A percentile compares a stretch with the other conserved stretches of the same genome.
phyloP scores from a whole-genome alignment of 30 jellyfish, hydroid and myxozoan genomes.

The Sanderia malayensis region DNA sequence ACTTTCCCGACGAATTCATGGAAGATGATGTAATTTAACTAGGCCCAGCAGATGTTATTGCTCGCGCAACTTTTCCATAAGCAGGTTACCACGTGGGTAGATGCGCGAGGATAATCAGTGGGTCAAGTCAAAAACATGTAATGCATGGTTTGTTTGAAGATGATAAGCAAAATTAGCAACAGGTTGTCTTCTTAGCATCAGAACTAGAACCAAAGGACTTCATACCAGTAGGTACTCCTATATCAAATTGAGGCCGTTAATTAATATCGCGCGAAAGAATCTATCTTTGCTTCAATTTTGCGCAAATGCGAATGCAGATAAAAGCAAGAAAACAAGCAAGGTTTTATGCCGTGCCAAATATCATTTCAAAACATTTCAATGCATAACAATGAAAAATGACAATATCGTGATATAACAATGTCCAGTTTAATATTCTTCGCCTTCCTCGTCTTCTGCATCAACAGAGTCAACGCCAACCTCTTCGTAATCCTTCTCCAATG shows the following conservation, averaged over 20 bases:
- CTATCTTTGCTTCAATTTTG: too few relatives aligned
- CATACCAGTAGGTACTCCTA: too few relatives aligned
- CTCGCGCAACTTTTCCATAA: slow-evolving; percentile 22
- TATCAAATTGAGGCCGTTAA: too few relatives aligned
- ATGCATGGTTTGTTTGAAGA: slow-evolving; percentile 13
- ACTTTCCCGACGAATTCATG: slow-evolving; percentile 23
- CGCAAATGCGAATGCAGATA: too few relatives aligned
- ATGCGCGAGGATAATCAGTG: slow-evolving; percentile 38
- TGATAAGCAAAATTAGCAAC: too few relatives aligned
- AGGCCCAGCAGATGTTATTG: slow-evolving; percentile 29
- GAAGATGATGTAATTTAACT: slow-evolving; percentile 48
- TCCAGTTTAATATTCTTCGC: slow-evolving; percentile 74
- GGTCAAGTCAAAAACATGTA: slow-evolving; percentile 31
- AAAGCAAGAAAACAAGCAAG: not conserved
- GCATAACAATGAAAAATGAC: slow-evolving; percentile 5
- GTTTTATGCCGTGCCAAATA: not conserved
- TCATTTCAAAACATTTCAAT: slow-evolving; percentile 10
- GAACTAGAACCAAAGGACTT: too few relatives aligned
- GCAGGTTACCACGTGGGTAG: slow-evolving; percentile 59
- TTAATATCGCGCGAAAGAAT: too few relatives aligned
- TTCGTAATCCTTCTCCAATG: slow-evolving; percentile 95
- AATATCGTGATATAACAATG: not conserved
- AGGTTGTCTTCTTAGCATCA: not conserved
- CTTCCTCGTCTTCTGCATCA: slow-evolving; percentile 91
- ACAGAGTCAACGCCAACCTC: slow-evolving; percentile 95